Evolutionary conservation across 2,113 vertebrate species (phyloP), one percentile per base, ranked within the genome.

Genomic region (Toxotes jaculatrix): DNA sequence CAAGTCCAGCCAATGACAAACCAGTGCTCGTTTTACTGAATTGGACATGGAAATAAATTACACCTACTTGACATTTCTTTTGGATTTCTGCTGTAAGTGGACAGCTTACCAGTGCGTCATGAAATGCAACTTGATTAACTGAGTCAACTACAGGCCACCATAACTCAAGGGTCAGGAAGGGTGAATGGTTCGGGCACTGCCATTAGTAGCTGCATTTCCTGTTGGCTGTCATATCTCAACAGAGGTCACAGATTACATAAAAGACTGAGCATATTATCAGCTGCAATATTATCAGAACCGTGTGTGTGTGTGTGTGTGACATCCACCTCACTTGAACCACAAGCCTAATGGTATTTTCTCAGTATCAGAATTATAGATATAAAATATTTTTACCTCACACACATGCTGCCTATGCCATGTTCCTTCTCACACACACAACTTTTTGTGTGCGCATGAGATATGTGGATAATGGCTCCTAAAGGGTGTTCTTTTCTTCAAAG

Each of bases 381-480:
- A 51, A 63, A 57, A 53, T 72, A 62, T 38, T 57, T 79, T 45
- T 73, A 38, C 67, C 7, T 62, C 27, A 61, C 8, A 64, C 62
- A 74, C 55, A 70, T 59, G 34, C 23, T 7, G 40, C 36, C 57
- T 21, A 34, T 75, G 23, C 62, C 49, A 71, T 65, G 62, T 40
- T 21, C 31, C 17, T 1, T 49, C 53, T 40, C 77, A 62, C 40
- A 63, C 68, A 81, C 79, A 80, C 79, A 83, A 0, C 57, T 69
- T 62, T 68, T 27, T 77, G 16, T 75, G 63, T 69, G 62, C 47
- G 12, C 84, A 65, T 64, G 40, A 91, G 90, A 93, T 95, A 87
- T 88, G 87, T 90, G 56, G 90, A 95, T 95, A 94, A 93, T 87
- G 89, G 81, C 55, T 79, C 79, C 93, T 92, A 93, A 93, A 94